Evolutionary conservation across 2,113 vertebrate species (phyloP).

Genomic region (Casuarius casuarius): DNA sequence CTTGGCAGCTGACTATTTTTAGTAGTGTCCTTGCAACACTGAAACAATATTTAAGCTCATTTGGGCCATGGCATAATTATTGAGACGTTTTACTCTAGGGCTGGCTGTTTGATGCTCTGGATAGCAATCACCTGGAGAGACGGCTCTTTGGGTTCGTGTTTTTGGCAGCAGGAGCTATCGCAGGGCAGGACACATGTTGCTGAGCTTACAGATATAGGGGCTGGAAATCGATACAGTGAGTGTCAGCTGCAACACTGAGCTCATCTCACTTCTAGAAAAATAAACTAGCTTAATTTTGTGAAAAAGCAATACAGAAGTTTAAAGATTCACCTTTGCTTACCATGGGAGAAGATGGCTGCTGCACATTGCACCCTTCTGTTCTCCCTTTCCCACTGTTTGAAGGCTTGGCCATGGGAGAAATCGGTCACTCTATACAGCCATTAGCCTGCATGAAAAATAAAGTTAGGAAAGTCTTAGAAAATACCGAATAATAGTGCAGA

Average conservation of each 20-base stretch:
- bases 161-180: conserved; percentile 62
- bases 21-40: conserved; percentile 75
- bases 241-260: conserved; percentile 85
- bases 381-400: neutral
- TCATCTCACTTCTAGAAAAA: conserved; percentile 80
- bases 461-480: neutral
- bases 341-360: neutral
- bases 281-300: conserved; percentile 1
- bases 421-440: neutral
- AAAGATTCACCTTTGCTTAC: conserved; percentile 24
- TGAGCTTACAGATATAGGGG: conserved; percentile 68
- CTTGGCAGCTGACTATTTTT: conserved; percentile 72
- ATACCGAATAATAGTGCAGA: neutral
- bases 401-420: neutral
- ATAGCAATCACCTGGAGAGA: conserved; percentile 76
- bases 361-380: neutral
- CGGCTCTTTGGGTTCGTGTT: conserved; percentile 23
- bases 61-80: conserved; percentile 73
- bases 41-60: conserved; percentile 72
- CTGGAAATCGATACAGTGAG: conserved; percentile 79
- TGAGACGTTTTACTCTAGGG: conserved; percentile 13
- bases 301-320: conserved; percentile 37
- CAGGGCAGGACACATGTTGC: conserved; percentile 79
- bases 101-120: conserved; percentile 47
- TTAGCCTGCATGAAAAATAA: neutral